These are phyloP conservation scores for Tetragonisca angustula DNA, from an alignment of 2,888 invertebrate species.

Conservation along the genomic window DNA sequence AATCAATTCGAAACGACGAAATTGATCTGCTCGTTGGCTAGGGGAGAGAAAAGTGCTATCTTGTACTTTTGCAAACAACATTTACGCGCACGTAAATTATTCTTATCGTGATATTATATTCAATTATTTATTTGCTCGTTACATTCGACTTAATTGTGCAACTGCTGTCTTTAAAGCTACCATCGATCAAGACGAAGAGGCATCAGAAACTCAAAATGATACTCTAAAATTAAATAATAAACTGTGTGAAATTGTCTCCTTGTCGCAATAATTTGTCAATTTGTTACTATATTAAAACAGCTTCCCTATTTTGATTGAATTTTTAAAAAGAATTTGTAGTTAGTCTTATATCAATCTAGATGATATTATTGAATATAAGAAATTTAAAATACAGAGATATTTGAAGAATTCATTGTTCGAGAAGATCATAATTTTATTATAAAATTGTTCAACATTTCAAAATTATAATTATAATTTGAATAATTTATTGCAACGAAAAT, in stretches of 20 bases:
- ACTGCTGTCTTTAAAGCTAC: no score
- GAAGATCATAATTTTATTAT: background rate
- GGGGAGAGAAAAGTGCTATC: background rate
- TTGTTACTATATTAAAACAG: no score
- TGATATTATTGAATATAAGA: no score
- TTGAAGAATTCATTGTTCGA: background rate
- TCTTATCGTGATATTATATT: background rate
- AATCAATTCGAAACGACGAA: constrained; percentile 43
- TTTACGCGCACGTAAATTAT: background rate
- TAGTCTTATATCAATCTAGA: no score
- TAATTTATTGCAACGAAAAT: background rate
- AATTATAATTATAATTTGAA: no score
- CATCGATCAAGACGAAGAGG: constrained; percentile 2
- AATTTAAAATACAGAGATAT: no score
- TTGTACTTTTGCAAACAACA: background rate
- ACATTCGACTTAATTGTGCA: no score
- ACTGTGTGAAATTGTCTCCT: background rate
- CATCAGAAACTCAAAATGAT: background rate
- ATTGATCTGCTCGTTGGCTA: constrained; percentile 17
- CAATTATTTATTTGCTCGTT: background rate
- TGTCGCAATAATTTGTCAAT: no score
- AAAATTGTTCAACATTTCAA: no score
- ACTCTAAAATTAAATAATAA: constrained; percentile 34
- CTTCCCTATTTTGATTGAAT: no score
- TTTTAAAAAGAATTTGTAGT: no score